Conservation (phyloP, 2,113 vertebrate genomes). For the Oceanodroma tethys region DNA sequence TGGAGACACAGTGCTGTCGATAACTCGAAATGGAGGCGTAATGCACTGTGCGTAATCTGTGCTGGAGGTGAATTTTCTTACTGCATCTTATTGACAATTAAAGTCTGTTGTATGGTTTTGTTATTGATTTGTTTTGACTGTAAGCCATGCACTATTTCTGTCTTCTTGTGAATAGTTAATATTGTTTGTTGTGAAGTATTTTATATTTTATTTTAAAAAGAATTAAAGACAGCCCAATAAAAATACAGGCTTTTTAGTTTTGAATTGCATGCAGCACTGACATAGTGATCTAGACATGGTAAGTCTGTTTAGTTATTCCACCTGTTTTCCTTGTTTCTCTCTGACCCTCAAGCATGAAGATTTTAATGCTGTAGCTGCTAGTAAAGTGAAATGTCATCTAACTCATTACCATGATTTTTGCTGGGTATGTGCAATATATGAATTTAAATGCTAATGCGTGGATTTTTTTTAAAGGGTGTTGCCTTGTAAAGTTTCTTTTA, state of each 20-base stretch:
- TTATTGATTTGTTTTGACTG: background rate
- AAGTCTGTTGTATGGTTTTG: background rate
- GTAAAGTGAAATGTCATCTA: slow-evolving; percentile 2
- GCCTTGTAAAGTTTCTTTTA: background rate
- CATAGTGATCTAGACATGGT: background rate
- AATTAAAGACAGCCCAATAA: background rate
- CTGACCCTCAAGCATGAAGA: background rate
- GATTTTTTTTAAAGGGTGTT: background rate
- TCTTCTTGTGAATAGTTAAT: background rate
- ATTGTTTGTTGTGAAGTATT: background rate
- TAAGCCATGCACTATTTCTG: background rate
- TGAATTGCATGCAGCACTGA: background rate
- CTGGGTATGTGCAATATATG: background rate
- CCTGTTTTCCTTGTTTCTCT: background rate
- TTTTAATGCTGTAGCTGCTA: slow-evolving; percentile 11
- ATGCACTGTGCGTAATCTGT: background rate
- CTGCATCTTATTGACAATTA: background rate
- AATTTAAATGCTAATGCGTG: background rate
- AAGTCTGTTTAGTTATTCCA: background rate
- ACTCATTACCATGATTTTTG: background rate
- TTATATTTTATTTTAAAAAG: background rate
- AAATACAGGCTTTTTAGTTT: background rate
- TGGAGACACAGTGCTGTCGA: background rate
- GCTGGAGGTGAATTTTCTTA: background rate
- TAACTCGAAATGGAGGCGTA: background rate